These are phyloP conservation scores for Hippoglossus stenolepis DNA, from an alignment of 2,113 vertebrate species.

Conservation along the genomic window DNA sequence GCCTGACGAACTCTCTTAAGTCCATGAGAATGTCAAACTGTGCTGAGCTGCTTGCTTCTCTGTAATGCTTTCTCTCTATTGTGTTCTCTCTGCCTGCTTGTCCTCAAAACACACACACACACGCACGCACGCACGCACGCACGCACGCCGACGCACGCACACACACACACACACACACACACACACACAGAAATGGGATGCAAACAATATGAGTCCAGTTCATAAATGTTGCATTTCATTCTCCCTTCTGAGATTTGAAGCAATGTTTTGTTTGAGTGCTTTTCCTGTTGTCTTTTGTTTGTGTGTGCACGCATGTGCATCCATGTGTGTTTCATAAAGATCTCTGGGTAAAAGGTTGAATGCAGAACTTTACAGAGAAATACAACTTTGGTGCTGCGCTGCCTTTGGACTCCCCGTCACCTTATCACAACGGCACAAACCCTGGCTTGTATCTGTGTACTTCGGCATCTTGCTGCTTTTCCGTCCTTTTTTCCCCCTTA, in stretches of 20 bases:
- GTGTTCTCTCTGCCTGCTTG: slow-evolving; percentile 7
- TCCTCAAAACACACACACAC: background rate
- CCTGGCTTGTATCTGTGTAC: background rate
- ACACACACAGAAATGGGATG: slow-evolving; percentile 16
- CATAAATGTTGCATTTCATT: slow-evolving; percentile 63
- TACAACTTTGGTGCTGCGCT: background rate
- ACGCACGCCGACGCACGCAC: background rate
- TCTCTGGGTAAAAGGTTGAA: slow-evolving; percentile 30
- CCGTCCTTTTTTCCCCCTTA: background rate
- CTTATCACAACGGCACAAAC: slow-evolving; percentile 16
- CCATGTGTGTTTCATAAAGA: slow-evolving; percentile 9
- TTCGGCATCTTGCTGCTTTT: slow-evolving; percentile 1
- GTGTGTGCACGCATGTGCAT: slow-evolving; percentile 5
- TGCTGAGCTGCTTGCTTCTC: slow-evolving; percentile 6
- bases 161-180: background rate
- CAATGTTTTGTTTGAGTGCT: slow-evolving; percentile 61
- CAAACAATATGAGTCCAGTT: slow-evolving; percentile 42
- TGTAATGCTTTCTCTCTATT: slow-evolving; percentile 27
- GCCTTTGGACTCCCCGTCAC: slow-evolving; percentile 10
- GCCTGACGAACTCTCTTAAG: slow-evolving; percentile 12
- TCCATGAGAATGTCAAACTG: slow-evolving; percentile 16
- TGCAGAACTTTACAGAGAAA: slow-evolving; percentile 9
- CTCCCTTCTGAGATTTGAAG: slow-evolving; percentile 56
- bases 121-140: background rate
- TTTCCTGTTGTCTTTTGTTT: slow-evolving; percentile 53